phyloP scores from a whole-genome alignment of 2,797 vertebrate species.

The Avahi laniger region DNA sequence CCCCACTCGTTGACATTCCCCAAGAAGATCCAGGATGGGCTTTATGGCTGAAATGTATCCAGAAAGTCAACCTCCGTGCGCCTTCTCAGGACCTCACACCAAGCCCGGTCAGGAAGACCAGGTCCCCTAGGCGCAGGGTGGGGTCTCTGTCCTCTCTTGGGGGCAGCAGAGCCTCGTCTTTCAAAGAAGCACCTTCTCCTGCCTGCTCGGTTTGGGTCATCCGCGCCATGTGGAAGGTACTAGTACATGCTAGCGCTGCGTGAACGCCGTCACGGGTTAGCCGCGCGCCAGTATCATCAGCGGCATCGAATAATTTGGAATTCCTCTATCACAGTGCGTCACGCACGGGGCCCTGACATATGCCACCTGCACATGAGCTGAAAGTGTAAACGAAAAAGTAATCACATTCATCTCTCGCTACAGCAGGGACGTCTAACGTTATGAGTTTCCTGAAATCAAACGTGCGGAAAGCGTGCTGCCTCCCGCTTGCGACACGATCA shows the following conservation, averaged over 20 bases:
- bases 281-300: fast-evolving
- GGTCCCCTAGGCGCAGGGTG: fast-evolving
- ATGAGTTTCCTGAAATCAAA: fast-evolving
- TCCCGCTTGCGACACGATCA: fast-evolving
- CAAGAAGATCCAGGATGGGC: not conserved
- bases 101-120: not conserved
- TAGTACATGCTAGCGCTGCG: fast-evolving
- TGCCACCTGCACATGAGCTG: not conserved
- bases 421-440: not conserved
- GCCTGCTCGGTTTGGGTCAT: not conserved
- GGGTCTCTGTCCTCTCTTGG: not conserved
- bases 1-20: no score
- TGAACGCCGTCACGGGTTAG: fast-evolving
- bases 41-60: not conserved
- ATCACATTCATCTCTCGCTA: not conserved
- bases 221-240: not conserved
- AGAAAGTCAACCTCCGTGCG: fast-evolving
- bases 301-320: not conserved
- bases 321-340: not conserved
- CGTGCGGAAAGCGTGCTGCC: fast-evolving
- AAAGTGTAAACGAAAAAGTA: no score
- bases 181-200: not conserved
- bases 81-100: not conserved
- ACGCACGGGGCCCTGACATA: fast-evolving
- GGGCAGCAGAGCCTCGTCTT: not conserved